These are phyloP conservation scores for Notarius lentiginosus DNA, from an alignment of 2,113 vertebrate species.

Conservation along the genomic window DNA sequence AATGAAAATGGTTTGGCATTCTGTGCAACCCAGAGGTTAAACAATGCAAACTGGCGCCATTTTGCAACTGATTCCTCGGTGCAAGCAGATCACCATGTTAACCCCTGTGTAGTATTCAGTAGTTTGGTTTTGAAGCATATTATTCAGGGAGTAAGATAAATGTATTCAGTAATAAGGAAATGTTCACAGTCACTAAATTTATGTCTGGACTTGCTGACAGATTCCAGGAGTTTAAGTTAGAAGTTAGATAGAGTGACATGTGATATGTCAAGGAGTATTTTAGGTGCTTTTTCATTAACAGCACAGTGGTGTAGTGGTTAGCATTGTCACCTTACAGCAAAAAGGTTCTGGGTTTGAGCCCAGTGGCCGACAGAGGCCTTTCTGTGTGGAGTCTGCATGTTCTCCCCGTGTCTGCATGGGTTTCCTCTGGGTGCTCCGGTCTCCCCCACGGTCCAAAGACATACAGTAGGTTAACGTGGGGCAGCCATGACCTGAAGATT, in stretches of 20 bases:
- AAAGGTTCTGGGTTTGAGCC: too few relatives aligned
- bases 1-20: constrained; percentile 16
- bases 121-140: neutral
- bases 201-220: neutral
- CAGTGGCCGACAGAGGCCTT: too few relatives aligned
- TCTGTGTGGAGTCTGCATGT: too few relatives aligned
- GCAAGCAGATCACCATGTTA: neutral
- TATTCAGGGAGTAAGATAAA: neutral
- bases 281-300: neutral
- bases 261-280: neutral
- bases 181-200: neutral
- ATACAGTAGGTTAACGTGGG: too few relatives aligned
- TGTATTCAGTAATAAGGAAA: neutral
- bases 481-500: too few relatives aligned
- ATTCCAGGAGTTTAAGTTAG: neutral
- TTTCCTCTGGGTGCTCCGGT: too few relatives aligned
- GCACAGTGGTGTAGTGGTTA: too few relatives aligned
- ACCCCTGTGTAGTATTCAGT: neutral
- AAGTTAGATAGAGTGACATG: neutral
- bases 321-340: too few relatives aligned
- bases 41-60: neutral
- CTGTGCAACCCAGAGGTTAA: neutral
- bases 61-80: neutral
- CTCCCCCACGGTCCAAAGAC: too few relatives aligned
- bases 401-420: too few relatives aligned